Conservation (phyloP, 2,888 invertebrate species). For the Hemaris fuciformis region DNA sequence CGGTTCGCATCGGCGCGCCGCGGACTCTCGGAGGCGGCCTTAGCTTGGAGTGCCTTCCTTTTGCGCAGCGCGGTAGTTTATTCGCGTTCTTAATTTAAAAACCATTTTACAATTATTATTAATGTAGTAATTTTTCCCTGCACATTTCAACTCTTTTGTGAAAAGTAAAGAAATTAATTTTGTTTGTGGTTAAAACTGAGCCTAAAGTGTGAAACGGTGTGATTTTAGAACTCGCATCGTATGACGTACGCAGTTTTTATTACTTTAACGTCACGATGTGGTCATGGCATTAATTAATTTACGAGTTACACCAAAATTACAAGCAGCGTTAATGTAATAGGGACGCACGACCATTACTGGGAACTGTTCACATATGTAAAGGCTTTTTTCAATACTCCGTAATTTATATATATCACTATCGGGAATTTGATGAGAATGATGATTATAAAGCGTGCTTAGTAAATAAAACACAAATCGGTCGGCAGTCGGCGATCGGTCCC, state of each 20-base stretch:
- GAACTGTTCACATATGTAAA: background rate
- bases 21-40: slow-evolving; percentile 25
- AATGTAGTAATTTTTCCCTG: background rate
- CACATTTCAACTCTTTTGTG: background rate
- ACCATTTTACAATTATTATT: background rate
- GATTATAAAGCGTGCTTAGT: slow-evolving; percentile 9
- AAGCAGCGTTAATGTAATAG: background rate
- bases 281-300: background rate
- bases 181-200: no score
- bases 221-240: background rate
- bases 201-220: no score
- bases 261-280: background rate
- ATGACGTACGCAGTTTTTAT: background rate
- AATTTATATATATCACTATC: no score
- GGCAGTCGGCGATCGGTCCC: slow-evolving; percentile 22
- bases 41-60: slow-evolving; percentile 30
- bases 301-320: background rate
- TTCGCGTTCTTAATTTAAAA: background rate
- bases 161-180: background rate
- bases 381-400: background rate
- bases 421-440: background rate
- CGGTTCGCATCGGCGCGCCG: background rate
- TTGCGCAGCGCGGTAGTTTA: slow-evolving; percentile 7
- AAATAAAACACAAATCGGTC: slow-evolving; percentile 23
- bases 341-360: background rate